phyloP scores from a whole-genome alignment of 2,797 vertebrate genomes.

The Pseudochromis fuscus region DNA sequence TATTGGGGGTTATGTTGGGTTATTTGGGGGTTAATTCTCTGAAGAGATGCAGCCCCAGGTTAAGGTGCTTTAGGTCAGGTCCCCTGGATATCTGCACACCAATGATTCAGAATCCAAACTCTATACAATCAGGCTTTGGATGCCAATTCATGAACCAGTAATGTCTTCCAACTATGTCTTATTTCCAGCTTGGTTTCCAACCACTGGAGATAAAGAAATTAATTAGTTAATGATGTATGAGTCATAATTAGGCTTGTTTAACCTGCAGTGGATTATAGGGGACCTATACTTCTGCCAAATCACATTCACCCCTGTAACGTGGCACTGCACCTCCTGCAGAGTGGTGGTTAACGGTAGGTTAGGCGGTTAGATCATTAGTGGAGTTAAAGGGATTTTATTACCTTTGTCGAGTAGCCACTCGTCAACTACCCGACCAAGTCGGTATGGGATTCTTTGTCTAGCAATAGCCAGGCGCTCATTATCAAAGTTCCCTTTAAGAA shows the following conservation, averaged over 20 bases:
- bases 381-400: constrained; percentile 95
- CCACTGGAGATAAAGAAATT: constrained; percentile 5
- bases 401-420: constrained; percentile 99
- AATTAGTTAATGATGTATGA: not conserved
- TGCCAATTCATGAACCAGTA: constrained; percentile 19
- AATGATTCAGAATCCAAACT: not conserved
- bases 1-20: constrained; percentile 91
- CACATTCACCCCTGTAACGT: constrained; percentile 55
- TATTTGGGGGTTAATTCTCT: constrained; percentile 86
- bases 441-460: constrained; percentile 99
- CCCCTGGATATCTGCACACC: constrained; percentile 36
- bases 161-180: constrained; percentile 3
- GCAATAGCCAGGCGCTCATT: constrained; percentile 99
- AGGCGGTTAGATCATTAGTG: constrained; percentile 85
- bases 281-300: constrained; percentile 49
- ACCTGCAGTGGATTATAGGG: constrained; percentile 23
- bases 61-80: constrained; percentile 63
- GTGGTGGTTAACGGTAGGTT: constrained; percentile 85
- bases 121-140: not conserved
- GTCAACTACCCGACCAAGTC: constrained; percentile 99
- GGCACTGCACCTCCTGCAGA: constrained; percentile 90
- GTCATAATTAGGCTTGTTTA: constrained; percentile 7
- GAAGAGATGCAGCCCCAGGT: constrained; percentile 86
- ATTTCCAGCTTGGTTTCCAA: constrained; percentile 25
- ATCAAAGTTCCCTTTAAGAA: constrained; percentile 99